phyloP scores from a whole-genome alignment of 2,888 invertebrate species.

The Dicranocentrus wangi region DNA sequence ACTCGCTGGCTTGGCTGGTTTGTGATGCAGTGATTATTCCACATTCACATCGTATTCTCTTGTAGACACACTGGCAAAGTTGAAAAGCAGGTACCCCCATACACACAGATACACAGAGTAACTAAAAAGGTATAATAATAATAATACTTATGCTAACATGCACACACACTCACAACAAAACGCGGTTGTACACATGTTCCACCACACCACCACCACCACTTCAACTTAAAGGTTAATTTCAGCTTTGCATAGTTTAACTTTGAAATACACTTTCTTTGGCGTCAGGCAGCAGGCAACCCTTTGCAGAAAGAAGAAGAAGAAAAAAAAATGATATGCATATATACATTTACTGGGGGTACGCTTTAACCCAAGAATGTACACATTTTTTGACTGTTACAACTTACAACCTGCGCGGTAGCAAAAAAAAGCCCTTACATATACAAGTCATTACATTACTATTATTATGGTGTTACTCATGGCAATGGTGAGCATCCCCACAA shows the following conservation, averaged over 20 bases:
- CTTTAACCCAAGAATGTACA: too few species aligned
- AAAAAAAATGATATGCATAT: too few species aligned
- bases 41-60: neutral
- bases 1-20: conserved; percentile 62
- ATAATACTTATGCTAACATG: conserved; percentile 15
- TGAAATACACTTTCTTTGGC: conserved; percentile 9
- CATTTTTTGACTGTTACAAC: too few species aligned
- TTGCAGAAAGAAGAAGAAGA: too few species aligned
- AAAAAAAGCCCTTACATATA: too few species aligned
- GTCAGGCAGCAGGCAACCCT: neutral
- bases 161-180: neutral
- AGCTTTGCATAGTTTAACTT: neutral
- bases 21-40: conserved; percentile 18
- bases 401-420: too few species aligned
- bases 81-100: conserved; percentile 56
- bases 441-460: neutral
- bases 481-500: neutral
- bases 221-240: too few species aligned
- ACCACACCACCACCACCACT: too few species aligned
- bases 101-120: neutral
- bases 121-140: conserved; percentile 2
- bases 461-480: too few species aligned
- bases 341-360: too few species aligned
- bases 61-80: conserved; percentile 21
- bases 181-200: neutral